Percentiles rank a stretch among this genome's conserved stretches.
Evolutionary conservation across 1,140 invertebrate species (phyloP).

Genomic region (Hestina assimilis): DNA sequence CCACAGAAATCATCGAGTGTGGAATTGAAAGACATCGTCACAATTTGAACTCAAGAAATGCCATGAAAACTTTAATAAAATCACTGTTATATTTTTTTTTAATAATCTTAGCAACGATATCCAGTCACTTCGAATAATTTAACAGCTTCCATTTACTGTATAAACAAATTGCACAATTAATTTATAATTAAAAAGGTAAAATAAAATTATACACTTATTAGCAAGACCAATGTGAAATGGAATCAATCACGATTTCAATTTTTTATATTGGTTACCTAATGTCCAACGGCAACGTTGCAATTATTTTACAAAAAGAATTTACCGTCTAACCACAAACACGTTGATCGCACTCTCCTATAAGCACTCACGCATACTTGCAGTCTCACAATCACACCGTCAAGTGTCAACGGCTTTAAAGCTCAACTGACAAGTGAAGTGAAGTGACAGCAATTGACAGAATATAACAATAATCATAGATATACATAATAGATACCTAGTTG

Average conservation of each 20-base stretch:
- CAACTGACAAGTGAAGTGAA: no score
- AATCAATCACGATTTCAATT: not conserved
- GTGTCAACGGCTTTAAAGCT: no score
- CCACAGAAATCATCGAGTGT: slow-evolving; percentile 82
- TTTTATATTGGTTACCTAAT: no score
- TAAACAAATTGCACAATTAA: slow-evolving; percentile 21
- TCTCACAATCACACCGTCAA: not conserved
- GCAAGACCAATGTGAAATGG: not conserved
- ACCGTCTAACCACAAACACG: slow-evolving; percentile 28
- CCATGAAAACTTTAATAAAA: slow-evolving; percentile 20
- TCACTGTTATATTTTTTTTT: slow-evolving; percentile 6
- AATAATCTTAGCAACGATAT: slow-evolving; percentile 15
- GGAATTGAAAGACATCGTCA: slow-evolving; percentile 67
- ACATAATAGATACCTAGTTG: no score
- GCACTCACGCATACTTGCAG: not conserved
- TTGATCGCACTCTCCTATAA: slow-evolving; percentile 19
- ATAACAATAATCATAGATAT: no score
- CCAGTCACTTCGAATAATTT: slow-evolving; percentile 5
- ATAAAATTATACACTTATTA: slow-evolving; percentile 3
- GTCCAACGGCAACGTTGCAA: slow-evolving; percentile 18
- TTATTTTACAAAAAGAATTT: slow-evolving; percentile 15
- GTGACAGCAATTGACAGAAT: no score
- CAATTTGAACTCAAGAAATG: slow-evolving; percentile 18
- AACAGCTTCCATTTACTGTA: slow-evolving; percentile 29
- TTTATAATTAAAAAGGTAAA: not conserved